Evolutionary conservation across 35 echinoderm and acorn worm species (phyloP).

Genomic region (Eucidaris tribuloides): DNA sequence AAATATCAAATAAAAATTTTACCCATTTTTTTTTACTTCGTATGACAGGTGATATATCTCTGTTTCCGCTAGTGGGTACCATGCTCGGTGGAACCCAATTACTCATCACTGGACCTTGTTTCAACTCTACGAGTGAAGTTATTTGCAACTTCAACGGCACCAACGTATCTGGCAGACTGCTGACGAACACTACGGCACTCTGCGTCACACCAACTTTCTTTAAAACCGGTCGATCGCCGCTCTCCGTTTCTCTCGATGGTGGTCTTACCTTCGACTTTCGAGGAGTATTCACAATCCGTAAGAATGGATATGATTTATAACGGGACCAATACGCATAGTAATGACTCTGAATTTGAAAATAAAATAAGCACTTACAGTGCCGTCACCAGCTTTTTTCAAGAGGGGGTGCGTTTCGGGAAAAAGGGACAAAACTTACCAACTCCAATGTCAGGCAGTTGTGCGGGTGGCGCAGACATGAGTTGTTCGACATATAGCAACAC

Average conservation of each 20-base stretch:
- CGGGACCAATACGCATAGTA: too few species aligned
- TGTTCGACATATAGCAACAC: too few species aligned
- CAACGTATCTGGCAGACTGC: background rate
- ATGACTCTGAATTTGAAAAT: too few species aligned
- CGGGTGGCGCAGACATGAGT: too few species aligned
- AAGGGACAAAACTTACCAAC: too few species aligned
- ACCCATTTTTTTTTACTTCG: too few species aligned
- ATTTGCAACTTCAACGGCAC: background rate
- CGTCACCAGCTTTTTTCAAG: too few species aligned
- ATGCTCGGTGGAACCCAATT: conserved; percentile 25
- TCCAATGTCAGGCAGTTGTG: too few species aligned
- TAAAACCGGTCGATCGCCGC: conserved; percentile 18
- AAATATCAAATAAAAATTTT: too few species aligned
- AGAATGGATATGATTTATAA: too few species aligned
- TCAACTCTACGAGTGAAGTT: background rate
- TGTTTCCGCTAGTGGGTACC: background rate
- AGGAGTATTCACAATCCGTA: background rate
- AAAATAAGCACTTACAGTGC: too few species aligned
- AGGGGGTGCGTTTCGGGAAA: too few species aligned
- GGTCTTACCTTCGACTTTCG: background rate
- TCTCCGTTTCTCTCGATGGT: background rate
- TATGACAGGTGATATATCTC: background rate
- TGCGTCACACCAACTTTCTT: conserved; percentile 28
- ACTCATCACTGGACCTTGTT: background rate
- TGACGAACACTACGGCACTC: background rate